Base-by-base conservation (phyloP, 1,140 invertebrate genomes). In the Penaeus chinensis region DNA sequence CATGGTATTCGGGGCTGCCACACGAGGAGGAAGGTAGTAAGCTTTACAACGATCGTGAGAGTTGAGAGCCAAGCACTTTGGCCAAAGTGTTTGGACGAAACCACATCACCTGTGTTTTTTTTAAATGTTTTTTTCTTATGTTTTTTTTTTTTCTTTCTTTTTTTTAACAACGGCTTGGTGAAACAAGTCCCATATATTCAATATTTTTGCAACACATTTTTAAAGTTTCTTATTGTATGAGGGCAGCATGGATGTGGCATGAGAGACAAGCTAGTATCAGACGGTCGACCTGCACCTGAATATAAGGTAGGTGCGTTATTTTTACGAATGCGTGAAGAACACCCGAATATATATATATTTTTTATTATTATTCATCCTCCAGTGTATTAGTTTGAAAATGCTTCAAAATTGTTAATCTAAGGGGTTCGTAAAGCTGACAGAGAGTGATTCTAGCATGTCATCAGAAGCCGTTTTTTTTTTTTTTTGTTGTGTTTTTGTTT, bases 1-100 rank as follows among this genome's bases (percentile, higher is more conserved):
- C 76, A 65, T 60, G 84, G 84, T 42, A 47, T 66, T 32, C 61
- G 77, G 77, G 76, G 77, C 42, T 71, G 84, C 84, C 84, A 86
- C 24, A 80, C 77, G 84, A 86, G 84, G 84, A 86, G 84, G 84
- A 86, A 86, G 84, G 84, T 86, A 86, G 66, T 86, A 79, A 79
- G 77, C 76, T 37, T 81, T 18, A 18, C 60, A 42, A 71, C 32
- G 32, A 77, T 37, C 19, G 54, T 32, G 37, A 24, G 77, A 54
- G 77, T 60, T 22, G n/a, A 27, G 37, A 79, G 61, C 77, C 42
- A 79, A 79, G 77, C 54, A 54, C 54, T 54, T 54, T 54, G 54
- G 11, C 54, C 54, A 42, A 54, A 54, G 54, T 54, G 54, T 54
- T 54, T 54, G 54, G 54, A 54, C 54, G 54, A 16, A 42, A 54